Conservation (phyloP, 2,797 vertebrate species). For the Eurystomus glaucurus region DNA sequence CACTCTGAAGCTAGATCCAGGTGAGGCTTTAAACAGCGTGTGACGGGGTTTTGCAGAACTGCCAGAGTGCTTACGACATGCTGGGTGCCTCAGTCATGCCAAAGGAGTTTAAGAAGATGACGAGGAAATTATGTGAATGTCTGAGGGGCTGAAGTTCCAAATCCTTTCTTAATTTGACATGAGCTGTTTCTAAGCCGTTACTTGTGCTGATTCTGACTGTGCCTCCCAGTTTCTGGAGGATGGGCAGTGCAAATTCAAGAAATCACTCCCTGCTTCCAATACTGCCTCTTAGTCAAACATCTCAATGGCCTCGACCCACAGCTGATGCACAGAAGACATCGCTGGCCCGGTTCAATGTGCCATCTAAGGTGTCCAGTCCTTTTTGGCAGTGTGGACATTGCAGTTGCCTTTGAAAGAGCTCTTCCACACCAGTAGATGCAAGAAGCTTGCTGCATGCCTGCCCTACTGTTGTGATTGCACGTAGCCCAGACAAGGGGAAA, state of each 20-base stretch:
- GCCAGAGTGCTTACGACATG: fast-evolving
- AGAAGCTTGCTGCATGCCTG: background rate
- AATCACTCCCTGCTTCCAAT: background rate
- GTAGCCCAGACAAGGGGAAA: background rate
- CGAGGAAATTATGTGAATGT: background rate
- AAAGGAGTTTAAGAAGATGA: background rate
- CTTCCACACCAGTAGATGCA: fast-evolving
- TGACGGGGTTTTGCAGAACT: background rate
- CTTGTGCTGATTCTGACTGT: background rate
- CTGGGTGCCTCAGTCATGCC: background rate
- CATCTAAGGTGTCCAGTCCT: background rate
- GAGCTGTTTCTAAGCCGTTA: background rate
- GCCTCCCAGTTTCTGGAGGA: background rate
- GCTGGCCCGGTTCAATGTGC: background rate
- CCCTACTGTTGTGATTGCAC: fast-evolving
- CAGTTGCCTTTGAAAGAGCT: background rate
- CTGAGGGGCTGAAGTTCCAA: background rate
- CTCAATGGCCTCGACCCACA: fast-evolving
- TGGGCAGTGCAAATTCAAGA: background rate
- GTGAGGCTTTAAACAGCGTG: background rate
- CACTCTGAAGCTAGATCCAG: background rate
- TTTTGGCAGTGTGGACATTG: background rate
- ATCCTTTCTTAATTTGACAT: background rate
- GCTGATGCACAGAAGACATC: background rate
- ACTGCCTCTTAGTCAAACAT: background rate